These are phyloP conservation scores for Pyrochroa serraticornis DNA, from an alignment of 2,888 invertebrate species.

Conservation along the genomic window DNA sequence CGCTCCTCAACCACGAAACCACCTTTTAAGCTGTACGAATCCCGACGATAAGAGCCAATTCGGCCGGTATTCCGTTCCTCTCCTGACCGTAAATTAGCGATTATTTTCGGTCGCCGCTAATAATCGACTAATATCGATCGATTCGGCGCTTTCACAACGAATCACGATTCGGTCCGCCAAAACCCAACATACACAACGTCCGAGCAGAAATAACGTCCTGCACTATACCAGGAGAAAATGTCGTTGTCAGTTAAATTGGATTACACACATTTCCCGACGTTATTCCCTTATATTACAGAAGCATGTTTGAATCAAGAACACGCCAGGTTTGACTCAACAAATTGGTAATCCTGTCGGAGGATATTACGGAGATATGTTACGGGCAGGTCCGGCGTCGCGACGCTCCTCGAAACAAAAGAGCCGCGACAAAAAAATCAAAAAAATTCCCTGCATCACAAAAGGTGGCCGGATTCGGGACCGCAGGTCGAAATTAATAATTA, in stretches of 20 bases:
- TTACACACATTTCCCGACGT: conserved; percentile 45
- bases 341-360: conserved; percentile 44
- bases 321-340: conserved; percentile 42
- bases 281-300: conserved; percentile 32
- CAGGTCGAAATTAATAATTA: conserved; percentile 53
- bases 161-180: conserved; percentile 12
- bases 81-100: conserved; percentile 13
- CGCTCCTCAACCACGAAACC: not conserved
- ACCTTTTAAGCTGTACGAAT: not conserved
- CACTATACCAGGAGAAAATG: conserved; percentile 39
- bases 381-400: conserved; percentile 8
- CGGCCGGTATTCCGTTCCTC: not conserved
- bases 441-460: conserved; percentile 35
- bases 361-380: conserved; percentile 39
- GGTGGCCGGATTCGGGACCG: conserved; percentile 20
- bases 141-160: conserved; percentile 2
- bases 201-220: not conserved
- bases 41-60: not conserved
- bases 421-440: too few relatives aligned
- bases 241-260: conserved; percentile 46
- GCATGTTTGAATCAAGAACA: conserved; percentile 33
- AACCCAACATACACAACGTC: not conserved
- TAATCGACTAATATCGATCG: conserved; percentile 1
- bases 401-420: not conserved
- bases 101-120: conserved; percentile 15